Conservation (phyloP, 2,888 invertebrate genomes). For the Platycnemis pennipes region DNA sequence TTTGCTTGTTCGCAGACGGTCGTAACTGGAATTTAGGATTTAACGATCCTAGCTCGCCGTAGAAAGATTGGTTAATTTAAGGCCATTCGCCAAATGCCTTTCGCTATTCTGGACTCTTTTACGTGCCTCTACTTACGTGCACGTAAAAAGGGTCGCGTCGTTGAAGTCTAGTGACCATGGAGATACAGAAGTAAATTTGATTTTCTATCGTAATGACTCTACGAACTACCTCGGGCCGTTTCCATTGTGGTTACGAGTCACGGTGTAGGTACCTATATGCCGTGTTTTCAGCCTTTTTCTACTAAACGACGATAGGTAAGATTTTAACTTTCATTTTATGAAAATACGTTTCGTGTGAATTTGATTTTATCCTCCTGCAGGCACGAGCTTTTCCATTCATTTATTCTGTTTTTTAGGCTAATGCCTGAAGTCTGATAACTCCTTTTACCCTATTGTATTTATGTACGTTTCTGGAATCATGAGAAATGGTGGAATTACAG, state of each 20-base stretch:
- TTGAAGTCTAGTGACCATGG: background rate
- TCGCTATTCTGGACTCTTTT: background rate
- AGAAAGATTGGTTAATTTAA: background rate
- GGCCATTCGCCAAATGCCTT: background rate
- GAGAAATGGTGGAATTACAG: too few relatives aligned
- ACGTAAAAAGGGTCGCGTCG: background rate
- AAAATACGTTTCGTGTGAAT: background rate
- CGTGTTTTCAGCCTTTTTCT: background rate
- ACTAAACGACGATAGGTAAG: background rate
- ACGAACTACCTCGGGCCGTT: background rate
- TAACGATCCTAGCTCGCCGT: background rate
- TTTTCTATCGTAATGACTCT: background rate
- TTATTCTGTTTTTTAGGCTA: too few relatives aligned
- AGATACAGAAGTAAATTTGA: background rate
- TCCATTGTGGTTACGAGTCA: background rate
- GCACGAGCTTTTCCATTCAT: too few relatives aligned
- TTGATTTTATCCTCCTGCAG: too few relatives aligned
- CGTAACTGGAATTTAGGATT: background rate
- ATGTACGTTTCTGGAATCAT: too few relatives aligned
- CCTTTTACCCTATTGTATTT: too few relatives aligned
- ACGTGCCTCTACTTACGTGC: too few relatives aligned
- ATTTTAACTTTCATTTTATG: background rate
- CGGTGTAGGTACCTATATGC: background rate
- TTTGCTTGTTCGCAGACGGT: background rate
- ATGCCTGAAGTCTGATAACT: too few relatives aligned